Conservation (phyloP, 2,797 vertebrate genomes). For the Oryzias sinensis region DNA sequence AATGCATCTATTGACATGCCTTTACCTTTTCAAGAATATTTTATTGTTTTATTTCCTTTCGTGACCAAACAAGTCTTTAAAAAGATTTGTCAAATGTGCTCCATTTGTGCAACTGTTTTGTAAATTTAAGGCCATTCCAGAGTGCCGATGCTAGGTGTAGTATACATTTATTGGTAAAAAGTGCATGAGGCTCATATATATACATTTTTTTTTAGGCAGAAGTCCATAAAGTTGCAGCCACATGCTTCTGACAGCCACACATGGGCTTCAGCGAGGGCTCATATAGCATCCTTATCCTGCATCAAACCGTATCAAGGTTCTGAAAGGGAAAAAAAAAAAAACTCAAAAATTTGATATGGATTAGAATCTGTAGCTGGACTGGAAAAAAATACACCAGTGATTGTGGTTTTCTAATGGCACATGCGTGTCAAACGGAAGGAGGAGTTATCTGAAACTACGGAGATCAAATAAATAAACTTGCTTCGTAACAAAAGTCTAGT, state of each 20-base stretch:
- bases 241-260: constrained; percentile 38
- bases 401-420: constrained; percentile 38
- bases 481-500: neutral
- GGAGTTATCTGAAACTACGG: constrained; percentile 56
- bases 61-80: neutral
- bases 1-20: neutral
- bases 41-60: neutral
- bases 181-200: constrained; percentile 70
- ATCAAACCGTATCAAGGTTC: constrained; percentile 27
- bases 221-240: constrained; percentile 51
- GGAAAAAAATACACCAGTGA: constrained; percentile 15
- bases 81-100: neutral
- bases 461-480: constrained; percentile 19
- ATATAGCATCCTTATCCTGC: constrained; percentile 21
- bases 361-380: constrained; percentile 20
- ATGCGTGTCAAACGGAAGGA: constrained; percentile 40
- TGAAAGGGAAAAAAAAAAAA: neutral
- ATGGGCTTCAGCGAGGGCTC: constrained; percentile 31
- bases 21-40: neutral
- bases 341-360: constrained; percentile 13
- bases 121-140: constrained; percentile 39
- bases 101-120: neutral
- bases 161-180: constrained; percentile 78
- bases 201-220: constrained; percentile 61
- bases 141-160: constrained; percentile 22